Percentiles rank a stretch among this genome's conserved stretches.
Evolutionary conservation across 2,888 invertebrate genomes (phyloP).

Genomic region (Merodon equestris): DNA sequence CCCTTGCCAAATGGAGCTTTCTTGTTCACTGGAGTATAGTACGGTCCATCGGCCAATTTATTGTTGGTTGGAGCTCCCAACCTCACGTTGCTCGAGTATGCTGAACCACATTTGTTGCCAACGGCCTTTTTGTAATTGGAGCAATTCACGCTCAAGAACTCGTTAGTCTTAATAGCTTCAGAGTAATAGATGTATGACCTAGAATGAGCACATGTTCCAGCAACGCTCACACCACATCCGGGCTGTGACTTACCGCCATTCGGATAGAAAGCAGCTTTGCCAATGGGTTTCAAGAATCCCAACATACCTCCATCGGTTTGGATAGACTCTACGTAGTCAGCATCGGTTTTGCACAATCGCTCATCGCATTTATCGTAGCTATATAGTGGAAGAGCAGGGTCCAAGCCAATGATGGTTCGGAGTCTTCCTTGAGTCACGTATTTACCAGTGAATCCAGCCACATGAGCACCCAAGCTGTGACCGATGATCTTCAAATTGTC

Average conservation of each 20-base stretch:
- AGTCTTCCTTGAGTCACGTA: conserved; percentile 80
- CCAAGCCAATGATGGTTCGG: conserved; percentile 80
- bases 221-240: conserved; percentile 78
- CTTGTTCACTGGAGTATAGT: conserved; percentile 74
- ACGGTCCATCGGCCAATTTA: conserved; percentile 72
- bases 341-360: conserved; percentile 73
- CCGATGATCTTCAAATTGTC: conserved; percentile 80
- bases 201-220: conserved; percentile 77
- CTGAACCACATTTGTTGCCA: conserved; percentile 66
- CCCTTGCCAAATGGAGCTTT: conserved; percentile 72
- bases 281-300: conserved; percentile 76
- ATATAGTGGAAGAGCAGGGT: conserved; percentile 75
- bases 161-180: conserved; percentile 75
- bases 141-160: conserved; percentile 72
- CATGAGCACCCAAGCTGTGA: conserved; percentile 82
- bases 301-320: conserved; percentile 74
- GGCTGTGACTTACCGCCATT: conserved; percentile 80
- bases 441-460: conserved; percentile 82
- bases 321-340: conserved; percentile 75
- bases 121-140: conserved; percentile 65
- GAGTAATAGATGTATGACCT: conserved; percentile 77
- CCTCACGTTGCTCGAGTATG: conserved; percentile 57
- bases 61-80: conserved; percentile 71
- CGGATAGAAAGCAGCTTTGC: conserved; percentile 80
- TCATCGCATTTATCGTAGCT: conserved; percentile 71